Evolutionary conservation across 2,797 vertebrate species (phyloP).

Genomic region (Tympanoctomys barrerae): DNA sequence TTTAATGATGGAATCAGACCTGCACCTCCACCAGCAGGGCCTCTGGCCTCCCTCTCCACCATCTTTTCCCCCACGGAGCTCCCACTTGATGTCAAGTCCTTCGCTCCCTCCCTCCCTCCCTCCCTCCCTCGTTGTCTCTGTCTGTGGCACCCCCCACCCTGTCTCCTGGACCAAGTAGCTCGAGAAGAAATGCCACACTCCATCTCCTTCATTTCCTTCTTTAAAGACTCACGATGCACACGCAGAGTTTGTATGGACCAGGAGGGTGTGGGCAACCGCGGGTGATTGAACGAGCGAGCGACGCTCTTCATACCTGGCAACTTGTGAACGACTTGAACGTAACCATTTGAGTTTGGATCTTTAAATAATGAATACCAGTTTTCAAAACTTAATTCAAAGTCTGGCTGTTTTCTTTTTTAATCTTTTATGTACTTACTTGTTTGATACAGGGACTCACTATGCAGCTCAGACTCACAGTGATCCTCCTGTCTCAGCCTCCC

Average conservation of each 20-base stretch:
- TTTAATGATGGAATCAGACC: not conserved
- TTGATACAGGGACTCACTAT: no score
- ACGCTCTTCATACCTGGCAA: not conserved
- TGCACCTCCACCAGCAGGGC: not conserved
- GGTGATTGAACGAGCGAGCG: not conserved
- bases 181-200: not conserved
- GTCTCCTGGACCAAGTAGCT: not conserved
- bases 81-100: not conserved
- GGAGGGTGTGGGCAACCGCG: not conserved
- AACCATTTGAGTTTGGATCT: not conserved
- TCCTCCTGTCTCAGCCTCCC: no score
- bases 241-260: not conserved
- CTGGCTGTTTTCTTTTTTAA: not conserved
- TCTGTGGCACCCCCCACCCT: no score
- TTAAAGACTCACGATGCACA: not conserved
- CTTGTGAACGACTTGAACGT: conserved; percentile 13
- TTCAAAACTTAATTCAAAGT: not conserved
- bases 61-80: not conserved
- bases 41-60: not conserved
- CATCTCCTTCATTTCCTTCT: not conserved
- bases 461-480: no score
- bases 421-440: no score
- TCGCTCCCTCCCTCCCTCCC: not conserved
- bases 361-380: conserved; percentile 34
- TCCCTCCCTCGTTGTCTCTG: no score